phyloP scores from a whole-genome alignment of 2,113 vertebrate species.

The Scopus umbretta region DNA sequence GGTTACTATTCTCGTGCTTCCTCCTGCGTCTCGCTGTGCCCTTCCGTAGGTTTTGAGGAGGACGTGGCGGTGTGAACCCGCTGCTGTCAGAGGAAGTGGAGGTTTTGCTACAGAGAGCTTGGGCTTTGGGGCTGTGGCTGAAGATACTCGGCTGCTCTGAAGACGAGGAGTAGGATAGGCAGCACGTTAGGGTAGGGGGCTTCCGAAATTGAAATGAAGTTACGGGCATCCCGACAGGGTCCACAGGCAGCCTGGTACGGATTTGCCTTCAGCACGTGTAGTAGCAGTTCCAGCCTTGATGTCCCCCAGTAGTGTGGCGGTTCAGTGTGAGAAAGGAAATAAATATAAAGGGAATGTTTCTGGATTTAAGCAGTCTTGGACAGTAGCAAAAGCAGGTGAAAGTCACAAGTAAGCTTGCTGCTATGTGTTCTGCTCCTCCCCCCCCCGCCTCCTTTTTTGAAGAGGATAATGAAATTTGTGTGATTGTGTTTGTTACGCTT shows the following conservation, averaged over 20 bases:
- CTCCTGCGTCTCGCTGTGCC: not conserved
- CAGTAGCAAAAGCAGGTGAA: not conserved
- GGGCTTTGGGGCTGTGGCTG: accelerated
- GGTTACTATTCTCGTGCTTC: not conserved
- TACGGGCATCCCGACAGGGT: not conserved
- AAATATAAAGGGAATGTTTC: not conserved
- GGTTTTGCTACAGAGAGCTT: not conserved
- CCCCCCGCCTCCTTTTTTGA: not conserved
- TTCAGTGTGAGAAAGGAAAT: not conserved
- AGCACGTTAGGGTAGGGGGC: not conserved
- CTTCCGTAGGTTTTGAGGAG: not conserved
- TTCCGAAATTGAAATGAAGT: not conserved
- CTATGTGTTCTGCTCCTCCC: not conserved
- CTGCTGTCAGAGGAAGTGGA: not conserved
- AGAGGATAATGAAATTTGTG: not conserved
- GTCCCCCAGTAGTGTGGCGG: accelerated
- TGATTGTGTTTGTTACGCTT: not conserved
- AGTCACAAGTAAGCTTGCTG: not conserved
- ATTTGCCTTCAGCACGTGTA: not conserved
- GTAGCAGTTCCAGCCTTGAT: not conserved
- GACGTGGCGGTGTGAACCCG: not conserved
- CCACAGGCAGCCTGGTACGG: not conserved
- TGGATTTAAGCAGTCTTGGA: not conserved
- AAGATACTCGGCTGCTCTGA: accelerated
- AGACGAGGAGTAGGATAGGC: not conserved